Percentiles rank a stretch among this genome's conserved stretches.
Conservation (phyloP, 1,140 invertebrate genomes). For the Euura saliciscinereae region DNA sequence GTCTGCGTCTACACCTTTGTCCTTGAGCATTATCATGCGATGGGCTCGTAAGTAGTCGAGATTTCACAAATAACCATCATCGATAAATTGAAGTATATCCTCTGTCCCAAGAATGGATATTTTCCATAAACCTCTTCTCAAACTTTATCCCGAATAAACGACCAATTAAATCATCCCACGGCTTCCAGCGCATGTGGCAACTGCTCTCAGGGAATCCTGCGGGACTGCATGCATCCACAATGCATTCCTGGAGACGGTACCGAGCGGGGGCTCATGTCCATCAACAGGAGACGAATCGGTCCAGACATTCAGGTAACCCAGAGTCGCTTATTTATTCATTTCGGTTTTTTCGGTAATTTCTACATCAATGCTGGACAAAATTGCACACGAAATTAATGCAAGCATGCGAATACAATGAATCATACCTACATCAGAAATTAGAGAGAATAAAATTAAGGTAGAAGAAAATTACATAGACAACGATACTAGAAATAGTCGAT, state of each 20-base stretch:
- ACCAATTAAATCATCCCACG: background rate
- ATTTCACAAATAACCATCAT: background rate
- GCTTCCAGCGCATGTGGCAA: conserved; percentile 33
- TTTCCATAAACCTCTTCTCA: too few species aligned
- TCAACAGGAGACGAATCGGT: conserved; percentile 66
- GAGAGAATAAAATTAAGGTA: too few species aligned
- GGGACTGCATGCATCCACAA: conserved; percentile 59
- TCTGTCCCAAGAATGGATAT: too few species aligned
- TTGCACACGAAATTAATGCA: too few species aligned
- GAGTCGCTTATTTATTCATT: background rate
- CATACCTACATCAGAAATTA: too few species aligned
- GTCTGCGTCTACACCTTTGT: conserved; percentile 55
- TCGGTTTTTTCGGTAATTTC: too few species aligned
- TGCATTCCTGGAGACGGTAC: conserved; percentile 66
- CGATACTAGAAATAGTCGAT: too few species aligned
- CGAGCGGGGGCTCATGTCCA: conserved; percentile 57
- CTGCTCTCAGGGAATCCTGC: conserved; percentile 31
- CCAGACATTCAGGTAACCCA: conserved; percentile 57
- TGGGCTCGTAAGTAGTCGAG: conserved; percentile 39
- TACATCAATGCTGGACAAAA: too few species aligned
- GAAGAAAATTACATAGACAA: too few species aligned
- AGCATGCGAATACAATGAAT: too few species aligned
- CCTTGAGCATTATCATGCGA: conserved; percentile 55
- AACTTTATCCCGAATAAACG: background rate
- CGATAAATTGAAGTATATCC: too few species aligned